Evolutionary conservation across 1,140 invertebrate genomes (phyloP), one percentile per base, ranked within the genome.

Genomic region (Drosophila grimshawi): DNA sequence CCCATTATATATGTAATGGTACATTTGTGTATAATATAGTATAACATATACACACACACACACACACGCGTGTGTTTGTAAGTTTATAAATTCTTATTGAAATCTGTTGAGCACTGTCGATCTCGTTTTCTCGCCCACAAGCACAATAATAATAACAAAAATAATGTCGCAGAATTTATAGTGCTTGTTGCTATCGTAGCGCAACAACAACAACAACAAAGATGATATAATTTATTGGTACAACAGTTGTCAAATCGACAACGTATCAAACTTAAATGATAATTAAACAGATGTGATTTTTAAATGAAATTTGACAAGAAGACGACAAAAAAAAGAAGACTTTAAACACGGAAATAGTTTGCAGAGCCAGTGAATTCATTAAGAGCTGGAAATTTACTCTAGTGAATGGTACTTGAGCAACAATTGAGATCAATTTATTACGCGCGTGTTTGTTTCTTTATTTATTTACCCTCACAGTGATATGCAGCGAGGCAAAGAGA

Each of bases 11-110:
- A 19, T 19, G 19, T 0, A 19, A 19, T 19, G 19, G 30, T 53
- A 62, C 68, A 63, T 52, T 61, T 33, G 62, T 45, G 64, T 67
- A 41, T 10, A 19, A 19, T 19, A 19, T 19, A 19, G 0, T 19
- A 46, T 55, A 59, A 11, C n/a, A n/a, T 30, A n/a, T 35, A 51
- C 8, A 49, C 35, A 39, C 56, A 41, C 55, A 41, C 55, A 59
- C n/a, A 60, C 19, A 41, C 3, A 5, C 29, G 57, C 29, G 45
- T 30, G 11, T 63, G 49, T 69, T 29, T 53, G 35, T 11, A 62
- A 56, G 67, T 56, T 51, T 37, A 35, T 30, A 45, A 67, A 52
- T 52, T 72, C 69, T 59, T 59, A 46, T 61, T 67, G 10, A 60
- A 59, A 60, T 72, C 69, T 46, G 60, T 29, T 8, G 32, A 10